Evolutionary conservation across 2,888 invertebrate genomes (phyloP), one percentile per base, ranked within the genome.

Genomic region (Cheilosia impressa): DNA sequence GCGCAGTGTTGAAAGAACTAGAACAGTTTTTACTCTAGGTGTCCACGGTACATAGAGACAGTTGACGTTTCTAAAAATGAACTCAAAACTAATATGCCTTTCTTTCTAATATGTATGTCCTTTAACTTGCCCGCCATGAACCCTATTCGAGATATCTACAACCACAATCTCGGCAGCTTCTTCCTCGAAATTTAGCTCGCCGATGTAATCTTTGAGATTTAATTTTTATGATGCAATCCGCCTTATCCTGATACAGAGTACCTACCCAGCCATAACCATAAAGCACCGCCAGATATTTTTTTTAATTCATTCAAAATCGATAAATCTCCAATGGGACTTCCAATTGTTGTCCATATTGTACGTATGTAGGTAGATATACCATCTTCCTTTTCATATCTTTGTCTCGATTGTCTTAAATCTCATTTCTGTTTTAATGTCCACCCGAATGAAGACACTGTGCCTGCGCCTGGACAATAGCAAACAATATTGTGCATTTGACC

Each of bases 231-330:
- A 83, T 73, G 55, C 43, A 78, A 79, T 58, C 22, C n/a, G 19
- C 58, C 47, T 58, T 50, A 38, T 71, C 62, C 27, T 43, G 66
- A 78, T 68, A 34, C 53, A 4, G 43, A 2, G 38, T 31, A 50
- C 27, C 38, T 38, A 38, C 38, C 38, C 38, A 38, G 38, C 10
- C 52, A 31, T 10, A 41, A 13, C 55, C 65, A 82, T 78, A 78
- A 72, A 34, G 50, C 60, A 83, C 72, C 43, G 27, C 45, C 34
- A 57, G 43, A 43, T 0, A 5, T 4, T 19, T 27, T 45, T 65
- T 45, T 19, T 57, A 84, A 84, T 79, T 76, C 71, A 75, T 82
- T 78, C 77, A 73, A 87, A 82, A 87, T 78, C 87, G 87, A 87
- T 87, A 87, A 87, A 87, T 87, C 87, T 82, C 65, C 77, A 65